These are phyloP conservation scores for Limanda limanda DNA, from an alignment of 2,113 vertebrate genomes.

Conservation along the genomic window DNA sequence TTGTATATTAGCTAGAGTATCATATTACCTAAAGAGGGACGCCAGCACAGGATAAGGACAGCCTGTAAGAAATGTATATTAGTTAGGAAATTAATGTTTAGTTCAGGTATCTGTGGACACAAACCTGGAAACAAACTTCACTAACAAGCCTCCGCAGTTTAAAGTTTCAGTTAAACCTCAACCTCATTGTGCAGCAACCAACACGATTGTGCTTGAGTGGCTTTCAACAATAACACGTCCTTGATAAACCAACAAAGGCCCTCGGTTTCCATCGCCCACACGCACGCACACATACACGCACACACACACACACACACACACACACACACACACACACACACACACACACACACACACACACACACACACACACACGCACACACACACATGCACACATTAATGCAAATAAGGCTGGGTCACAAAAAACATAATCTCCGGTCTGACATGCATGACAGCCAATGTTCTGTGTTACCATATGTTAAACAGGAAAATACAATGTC, in stretches of 20 bases:
- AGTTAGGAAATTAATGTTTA: background rate
- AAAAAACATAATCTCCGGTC: too few relatives aligned
- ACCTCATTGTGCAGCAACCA: constrained; percentile 65
- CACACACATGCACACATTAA: background rate
- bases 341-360: background rate
- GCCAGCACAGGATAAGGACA: background rate
- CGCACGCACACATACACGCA: background rate
- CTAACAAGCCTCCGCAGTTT: background rate
- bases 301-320: background rate
- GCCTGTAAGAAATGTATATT: background rate
- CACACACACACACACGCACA: constrained; percentile 2
- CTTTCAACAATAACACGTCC: constrained; percentile 41
- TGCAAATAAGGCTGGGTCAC: background rate
- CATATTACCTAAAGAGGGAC: background rate
- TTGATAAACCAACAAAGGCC: constrained; percentile 51
- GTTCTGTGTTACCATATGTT: too few relatives aligned
- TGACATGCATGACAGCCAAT: too few relatives aligned
- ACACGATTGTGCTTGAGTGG: constrained; percentile 55
- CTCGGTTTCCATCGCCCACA: constrained; percentile 26
- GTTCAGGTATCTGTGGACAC: background rate
- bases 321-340: background rate
- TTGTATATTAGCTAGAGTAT: background rate
- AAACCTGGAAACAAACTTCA: background rate
- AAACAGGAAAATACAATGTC: too few relatives aligned
- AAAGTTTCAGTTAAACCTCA: constrained; percentile 20